phyloP scores from a whole-genome alignment of 2,888 invertebrate species.

The Leptinotarsa haldemani region DNA sequence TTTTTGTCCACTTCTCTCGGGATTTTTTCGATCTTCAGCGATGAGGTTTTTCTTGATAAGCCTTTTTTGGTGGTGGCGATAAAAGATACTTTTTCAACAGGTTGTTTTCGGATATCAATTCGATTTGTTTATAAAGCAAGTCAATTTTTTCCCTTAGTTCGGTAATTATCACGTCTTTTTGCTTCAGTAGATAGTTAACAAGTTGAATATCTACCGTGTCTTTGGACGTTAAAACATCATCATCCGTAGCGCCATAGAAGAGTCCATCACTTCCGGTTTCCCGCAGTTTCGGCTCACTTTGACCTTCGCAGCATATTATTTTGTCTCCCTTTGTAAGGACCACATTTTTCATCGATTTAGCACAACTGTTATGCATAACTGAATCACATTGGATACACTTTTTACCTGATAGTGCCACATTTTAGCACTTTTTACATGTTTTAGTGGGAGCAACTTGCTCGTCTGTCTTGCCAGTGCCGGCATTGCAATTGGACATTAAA shows the following conservation, averaged over 20 bases:
- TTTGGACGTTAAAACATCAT: neutral
- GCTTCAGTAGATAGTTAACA: neutral
- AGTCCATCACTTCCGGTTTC: neutral
- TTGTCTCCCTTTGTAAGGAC: neutral
- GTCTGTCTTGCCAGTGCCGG: too few species aligned
- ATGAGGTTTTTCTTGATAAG: neutral
- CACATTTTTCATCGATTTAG: neutral
- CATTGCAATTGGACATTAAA: too few species aligned
- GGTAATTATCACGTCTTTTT: neutral
- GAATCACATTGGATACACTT: neutral
- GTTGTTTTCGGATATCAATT: neutral
- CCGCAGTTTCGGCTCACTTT: neutral
- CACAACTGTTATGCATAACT: neutral
- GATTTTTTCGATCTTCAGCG: neutral
- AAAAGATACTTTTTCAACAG: neutral
- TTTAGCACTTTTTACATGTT: constrained; percentile 13
- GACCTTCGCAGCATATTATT: constrained; percentile 2
- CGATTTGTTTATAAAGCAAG: neutral
- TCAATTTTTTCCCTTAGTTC: neutral
- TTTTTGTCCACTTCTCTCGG: neutral
- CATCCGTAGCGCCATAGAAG: neutral
- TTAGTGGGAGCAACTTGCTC: constrained; percentile 8
- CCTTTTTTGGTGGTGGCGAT: neutral
- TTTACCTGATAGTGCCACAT: constrained; percentile 8
- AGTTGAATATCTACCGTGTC: neutral